Evolutionary conservation across 2,888 invertebrate genomes (phyloP), one percentile per base, ranked within the genome.

Genomic region (Himalopsyche tibetana): DNA sequence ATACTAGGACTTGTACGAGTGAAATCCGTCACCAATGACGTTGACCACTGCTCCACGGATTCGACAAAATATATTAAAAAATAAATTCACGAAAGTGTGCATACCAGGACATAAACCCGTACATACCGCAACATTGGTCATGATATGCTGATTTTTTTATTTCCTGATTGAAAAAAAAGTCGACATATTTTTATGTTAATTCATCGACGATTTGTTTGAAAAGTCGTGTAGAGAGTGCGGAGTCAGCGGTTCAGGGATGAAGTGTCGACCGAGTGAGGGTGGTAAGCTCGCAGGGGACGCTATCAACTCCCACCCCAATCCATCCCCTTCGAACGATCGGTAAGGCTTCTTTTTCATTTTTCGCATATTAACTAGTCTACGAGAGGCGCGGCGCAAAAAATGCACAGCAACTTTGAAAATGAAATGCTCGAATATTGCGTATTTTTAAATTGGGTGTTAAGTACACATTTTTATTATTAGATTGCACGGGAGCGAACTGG

Each of bases 171-270:
- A 51, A 51, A 51, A 51, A 51, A 15, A 51, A 51, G 28, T 0
- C 15, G 51, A 51, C 4, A 15, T 19, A 28, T 74, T 74, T 74
- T 74, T 74, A 74, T 74, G 74, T 5, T 74, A 74, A 74, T 74
- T 12, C 38, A 74, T 74, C 36, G 74, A 74, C 74, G 74, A 74
- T 74, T 74, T 74, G 74, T 74, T 74, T 74, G 74, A 28, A 36
- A 74, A 74, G 74, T 74, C 36, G 74, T 12, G 36, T 36, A 38
- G 74, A 74, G 74, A 38, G 74, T 74, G 74, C 38, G 38, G 74
- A 74, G 74, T 74, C 74, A 74, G 74, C 74, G 74, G 74, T 74
- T 74, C 74, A 74, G 74, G 74, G 74, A 74, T 74, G 38, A 74
- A 74, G 38, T 38, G 74, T 74, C 36, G 74, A 36, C 74, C 74